These are phyloP conservation scores for Phylloscopus trochiloides DNA, from an alignment of 2,113 vertebrate species.

Conservation along the genomic window DNA sequence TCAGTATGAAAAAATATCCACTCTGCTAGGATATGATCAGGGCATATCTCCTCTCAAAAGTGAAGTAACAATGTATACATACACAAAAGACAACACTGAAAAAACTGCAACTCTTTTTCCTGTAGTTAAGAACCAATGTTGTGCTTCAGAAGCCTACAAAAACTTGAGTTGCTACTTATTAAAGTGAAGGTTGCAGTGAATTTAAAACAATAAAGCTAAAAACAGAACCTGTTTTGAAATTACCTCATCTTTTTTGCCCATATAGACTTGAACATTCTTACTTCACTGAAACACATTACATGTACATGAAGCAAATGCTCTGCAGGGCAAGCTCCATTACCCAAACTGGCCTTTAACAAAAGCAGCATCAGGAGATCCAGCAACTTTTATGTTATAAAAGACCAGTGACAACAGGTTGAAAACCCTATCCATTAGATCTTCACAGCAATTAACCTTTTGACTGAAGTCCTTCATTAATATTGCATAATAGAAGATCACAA, in stretches of 20 bases:
- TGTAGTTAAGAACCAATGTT: background rate
- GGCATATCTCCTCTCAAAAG: background rate
- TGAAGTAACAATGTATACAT: background rate
- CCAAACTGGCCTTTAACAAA: background rate
- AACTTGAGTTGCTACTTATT: background rate
- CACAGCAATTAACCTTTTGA: background rate
- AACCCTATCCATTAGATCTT: background rate
- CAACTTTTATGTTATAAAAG: background rate
- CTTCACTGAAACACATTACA: background rate
- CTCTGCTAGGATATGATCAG: background rate
- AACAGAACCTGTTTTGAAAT: background rate
- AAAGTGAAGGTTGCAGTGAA: background rate
- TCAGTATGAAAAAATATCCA: background rate
- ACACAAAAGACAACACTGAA: background rate
- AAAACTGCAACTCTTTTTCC: background rate
- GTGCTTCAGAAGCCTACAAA: background rate
- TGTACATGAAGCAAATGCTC: background rate
- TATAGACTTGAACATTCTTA: background rate
- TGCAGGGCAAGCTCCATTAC: background rate
- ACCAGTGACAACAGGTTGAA: conserved; percentile 50
- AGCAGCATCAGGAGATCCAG: conserved; percentile 17
- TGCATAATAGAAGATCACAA: background rate
- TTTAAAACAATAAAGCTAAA: background rate
- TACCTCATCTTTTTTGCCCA: background rate
- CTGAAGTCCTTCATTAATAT: background rate